Evolutionary conservation across 2,113 vertebrate species (phyloP), one percentile per base, ranked within the genome.

Genomic region (Harpagus bidentatus): DNA sequence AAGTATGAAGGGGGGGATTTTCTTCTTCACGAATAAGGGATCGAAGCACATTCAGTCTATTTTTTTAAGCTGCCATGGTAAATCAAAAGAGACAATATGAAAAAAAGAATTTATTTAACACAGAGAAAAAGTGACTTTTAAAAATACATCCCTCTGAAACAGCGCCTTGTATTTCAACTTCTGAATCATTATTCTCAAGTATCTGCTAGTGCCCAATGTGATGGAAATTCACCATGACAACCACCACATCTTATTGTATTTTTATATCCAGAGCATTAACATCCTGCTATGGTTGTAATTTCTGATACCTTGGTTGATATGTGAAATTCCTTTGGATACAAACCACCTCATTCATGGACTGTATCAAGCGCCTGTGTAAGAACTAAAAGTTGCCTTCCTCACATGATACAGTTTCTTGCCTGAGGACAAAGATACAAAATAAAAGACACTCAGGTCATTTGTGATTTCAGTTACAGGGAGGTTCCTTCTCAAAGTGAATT

Each of bases 171-270:
- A 43, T 93, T 88, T 88, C 61, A 85, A 55, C 38, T 72, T 80
- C 43, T 87, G 58, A 93, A 74, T 76, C 55, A 67, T 65, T 88
- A 55, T 83, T 81, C 74, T 80, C 63, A 90, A 78, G 70, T 81
- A 90, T 43, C 59, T 86, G 23, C 71, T 74, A 94, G 62, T 90
- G 66, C 34, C 74, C 66, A 79, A 26, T 59, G 55, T 93, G 67
- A 78, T 48, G 31, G 47, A 90, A 97, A 93, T 74, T 95, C 80
- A 85, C 94, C 61, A 83, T 90, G 85, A 90, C 87, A 96, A 85
- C 86, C 86, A 93, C 59, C 55, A 90, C 63, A 90, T 42, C 21
- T 82, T 76, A 94, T 45, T 94, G 42, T 90, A 42, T 82, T 94
- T 95, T 95, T 74, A 78, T 88, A 84, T 56, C 55, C 40, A 82